Evolutionary conservation across 2,113 vertebrate species (phyloP).

Genomic region (Oncorhynchus keta): DNA sequence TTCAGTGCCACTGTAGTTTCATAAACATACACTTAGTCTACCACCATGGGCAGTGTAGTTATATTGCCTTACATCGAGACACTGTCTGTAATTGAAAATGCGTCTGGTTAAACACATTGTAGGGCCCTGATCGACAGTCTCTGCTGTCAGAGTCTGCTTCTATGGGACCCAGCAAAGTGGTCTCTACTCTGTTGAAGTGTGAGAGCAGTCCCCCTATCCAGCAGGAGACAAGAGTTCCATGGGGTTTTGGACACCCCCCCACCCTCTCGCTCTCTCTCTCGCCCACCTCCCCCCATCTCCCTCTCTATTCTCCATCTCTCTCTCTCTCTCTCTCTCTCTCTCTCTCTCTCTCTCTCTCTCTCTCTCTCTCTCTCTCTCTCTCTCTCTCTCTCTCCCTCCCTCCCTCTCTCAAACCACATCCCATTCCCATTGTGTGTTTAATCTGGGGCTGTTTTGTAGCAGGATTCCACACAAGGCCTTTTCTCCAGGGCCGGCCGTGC

Average conservation of each 20-base stretch:
- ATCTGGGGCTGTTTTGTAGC: conserved; percentile 76
- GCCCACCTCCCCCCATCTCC: conserved; percentile 19
- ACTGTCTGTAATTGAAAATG: not conserved
- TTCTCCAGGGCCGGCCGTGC: conserved; percentile 66
- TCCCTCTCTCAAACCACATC: conserved; percentile 62
- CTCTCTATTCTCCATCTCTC: conserved; percentile 18
- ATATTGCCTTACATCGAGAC: not conserved
- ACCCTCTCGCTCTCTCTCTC: conserved; percentile 6
- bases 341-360: conserved; percentile 34
- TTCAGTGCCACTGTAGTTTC: not conserved
- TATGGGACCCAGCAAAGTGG: conserved; percentile 6
- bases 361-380: conserved; percentile 39
- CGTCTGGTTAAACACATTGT: not conserved
- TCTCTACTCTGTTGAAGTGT: conserved; percentile 28
- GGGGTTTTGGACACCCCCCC: not conserved
- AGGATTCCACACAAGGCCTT: conserved; percentile 75
- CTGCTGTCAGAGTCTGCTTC: not conserved
- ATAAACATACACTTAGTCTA: not conserved
- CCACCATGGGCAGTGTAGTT: not conserved
- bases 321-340: conserved; percentile 27
- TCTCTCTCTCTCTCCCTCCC: conserved; percentile 32
- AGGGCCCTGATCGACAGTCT: not conserved
- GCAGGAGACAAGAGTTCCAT: not conserved
- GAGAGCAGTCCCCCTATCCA: not conserved
- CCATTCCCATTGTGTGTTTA: conserved; percentile 76